phyloP scores from a whole-genome alignment of 2,888 invertebrate species.

The Nomada ruficornis region DNA sequence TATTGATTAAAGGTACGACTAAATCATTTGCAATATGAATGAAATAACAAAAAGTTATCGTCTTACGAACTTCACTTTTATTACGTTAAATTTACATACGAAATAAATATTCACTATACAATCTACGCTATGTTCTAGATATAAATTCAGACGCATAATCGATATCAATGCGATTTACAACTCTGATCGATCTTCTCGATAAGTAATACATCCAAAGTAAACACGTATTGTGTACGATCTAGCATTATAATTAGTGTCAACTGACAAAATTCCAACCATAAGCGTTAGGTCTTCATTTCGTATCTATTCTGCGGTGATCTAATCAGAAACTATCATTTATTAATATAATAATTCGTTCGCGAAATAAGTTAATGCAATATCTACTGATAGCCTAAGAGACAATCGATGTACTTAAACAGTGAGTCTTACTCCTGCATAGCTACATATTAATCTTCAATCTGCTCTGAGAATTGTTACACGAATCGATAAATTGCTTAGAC shows the following conservation, averaged over 20 bases:
- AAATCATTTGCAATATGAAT: not conserved
- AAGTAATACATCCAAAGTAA: constrained; percentile 44
- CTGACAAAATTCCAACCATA: constrained; percentile 41
- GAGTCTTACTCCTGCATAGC: constrained; percentile 44
- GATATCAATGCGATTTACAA: constrained; percentile 11
- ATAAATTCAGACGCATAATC: constrained; percentile 37
- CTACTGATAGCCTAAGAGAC: constrained; percentile 39
- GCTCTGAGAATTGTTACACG: constrained; percentile 37
- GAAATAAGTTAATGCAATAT: constrained; percentile 28
- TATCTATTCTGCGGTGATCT: constrained; percentile 32
- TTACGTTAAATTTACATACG: constrained; percentile 65
- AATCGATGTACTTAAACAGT: constrained; percentile 55
- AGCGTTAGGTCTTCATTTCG: constrained; percentile 59
- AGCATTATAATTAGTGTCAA: constrained; percentile 38
- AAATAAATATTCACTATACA: constrained; percentile 62
- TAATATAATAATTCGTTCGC: constrained; percentile 47
- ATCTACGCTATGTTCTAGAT: constrained; percentile 49
- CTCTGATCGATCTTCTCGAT: constrained; percentile 9
- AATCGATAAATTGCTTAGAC: constrained; percentile 42
- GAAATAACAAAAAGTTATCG: constrained; percentile 10
- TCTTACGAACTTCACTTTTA: constrained; percentile 63
- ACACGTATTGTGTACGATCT: constrained; percentile 33
- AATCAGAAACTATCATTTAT: constrained; percentile 22
- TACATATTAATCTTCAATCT: constrained; percentile 38
- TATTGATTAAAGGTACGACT: not conserved